Base-by-base conservation (phyloP, 2,113 vertebrate species). In the Sylvietta virens region DNA sequence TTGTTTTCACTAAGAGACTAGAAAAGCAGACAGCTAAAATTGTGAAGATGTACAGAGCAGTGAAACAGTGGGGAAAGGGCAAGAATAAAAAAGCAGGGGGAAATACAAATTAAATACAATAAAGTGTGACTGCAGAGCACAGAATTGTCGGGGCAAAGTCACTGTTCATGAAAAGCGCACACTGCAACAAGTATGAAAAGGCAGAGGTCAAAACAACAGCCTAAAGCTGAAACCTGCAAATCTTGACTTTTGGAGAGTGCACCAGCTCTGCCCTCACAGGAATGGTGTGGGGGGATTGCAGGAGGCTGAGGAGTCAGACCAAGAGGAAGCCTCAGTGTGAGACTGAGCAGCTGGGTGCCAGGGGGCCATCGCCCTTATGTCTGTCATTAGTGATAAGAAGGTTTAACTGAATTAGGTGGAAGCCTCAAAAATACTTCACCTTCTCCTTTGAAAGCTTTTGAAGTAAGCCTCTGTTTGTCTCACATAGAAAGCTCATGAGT, bases 111-210 rank as follows among this genome's bases (percentile, higher is more conserved):
- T 11, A 27, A 17, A 30, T 5, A 16, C 0, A 0, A 37, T 4
- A 2, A 72, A 51, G 37, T 4, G 26, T 27, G n/a, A 48, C 3
- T 3, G 22, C 53, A 62, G 51, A 77, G 28, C 28, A 24, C 3
- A 2, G 19, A 58, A 12, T 6, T 26, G 16, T 11, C 7, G 1
- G 28, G 1, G 5, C 33, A 39, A 9, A 2, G 0, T 11, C 33
- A 39, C 17, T 12, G 28, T 6, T 24, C 0, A 0, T 3, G 31
- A 17, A 6, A 85, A 35, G 24, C 1, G 1, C 33, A 2, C 3
- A 3, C 31, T n/a, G 13, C 2, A 9, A n/a, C 12, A 28, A 22
- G 15, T 3, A 30, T 1, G 12, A 71, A 45, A 67, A 4, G 0
- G 30, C 40, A 45, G n/a, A 67, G 54, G 13, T 30, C 10, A 8